Base-by-base conservation (phyloP, 23 tunicate genomes). In the Ascidia mentula region DNA sequence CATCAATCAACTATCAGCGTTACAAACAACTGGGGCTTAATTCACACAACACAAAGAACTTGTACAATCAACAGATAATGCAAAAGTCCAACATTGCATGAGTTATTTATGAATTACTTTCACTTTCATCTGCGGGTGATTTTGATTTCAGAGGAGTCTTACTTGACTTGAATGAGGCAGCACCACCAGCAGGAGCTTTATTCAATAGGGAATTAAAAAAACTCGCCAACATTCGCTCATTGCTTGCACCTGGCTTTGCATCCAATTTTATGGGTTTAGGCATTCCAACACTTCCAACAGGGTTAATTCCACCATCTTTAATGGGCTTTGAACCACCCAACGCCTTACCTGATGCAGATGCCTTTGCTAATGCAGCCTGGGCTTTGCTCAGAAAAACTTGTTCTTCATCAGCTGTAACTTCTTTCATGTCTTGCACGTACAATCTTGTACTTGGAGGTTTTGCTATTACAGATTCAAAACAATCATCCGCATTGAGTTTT, bases 171-270 rank as follows among this genome's bases (percentile, higher is more conserved):
- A 53, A 53, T 5, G 65, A 28, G 22, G 36, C 83, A 39, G 80
- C 77, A 0, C 85, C 59, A 32, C 76, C 30, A 26, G 78, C 85
- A 40, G 89, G 88, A 34, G 92, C 91, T 77, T 96, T 96, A 70
- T 84, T 85, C 65, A 96, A 77, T 28, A 96, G 59, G 13, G 96
- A 93, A 71, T 96, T 96, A 86, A 96, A 96, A 78, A 96, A 96
- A 46, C 92, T 93, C 8, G 99, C 99, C 82, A 96, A 46, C 97
- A 96, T 95, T 45, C 89, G 70, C 60, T 96, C 99, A 79, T 90
- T 96, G 59, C 79, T 81, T 30, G 95, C 86, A 59, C 88, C 79
- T 70, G 87, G 87, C 17, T 38, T 74, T 17, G 77, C 76, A 75
- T 92, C 90, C 0, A 76, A 42, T 60, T 89, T 83, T 0, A 72